These are phyloP conservation scores for Deroplatys truncata DNA, from an alignment of 2,888 invertebrate genomes.

Conservation along the genomic window DNA sequence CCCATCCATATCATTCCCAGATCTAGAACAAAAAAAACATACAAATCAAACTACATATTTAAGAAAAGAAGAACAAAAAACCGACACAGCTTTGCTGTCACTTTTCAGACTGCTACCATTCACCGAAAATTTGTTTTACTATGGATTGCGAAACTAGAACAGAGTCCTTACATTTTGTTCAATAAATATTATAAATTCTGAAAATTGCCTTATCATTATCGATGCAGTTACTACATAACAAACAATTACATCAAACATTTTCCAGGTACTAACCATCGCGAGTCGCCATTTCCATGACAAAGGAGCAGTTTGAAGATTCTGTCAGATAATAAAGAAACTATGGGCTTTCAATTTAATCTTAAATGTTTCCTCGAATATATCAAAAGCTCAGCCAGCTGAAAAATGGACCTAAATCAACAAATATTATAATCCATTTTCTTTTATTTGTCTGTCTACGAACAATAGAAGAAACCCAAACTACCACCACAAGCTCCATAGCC, in stretches of 20 bases:
- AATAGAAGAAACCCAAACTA: constrained; percentile 4
- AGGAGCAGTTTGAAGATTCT: background rate
- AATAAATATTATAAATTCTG: no score
- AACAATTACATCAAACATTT: no score
- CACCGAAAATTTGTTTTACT: no score
- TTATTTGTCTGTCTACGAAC: background rate
- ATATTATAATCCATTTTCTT: background rate
- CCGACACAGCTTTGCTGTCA: background rate
- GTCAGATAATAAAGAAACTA: background rate
- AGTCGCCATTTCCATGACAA: constrained; percentile 27
- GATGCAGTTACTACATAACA: no score
- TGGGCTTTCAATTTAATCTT: background rate
- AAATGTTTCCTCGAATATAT: background rate
- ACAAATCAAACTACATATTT: background rate
- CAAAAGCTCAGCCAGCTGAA: background rate
- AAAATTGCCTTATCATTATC: no score
- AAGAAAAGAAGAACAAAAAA: background rate
- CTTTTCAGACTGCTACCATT: no score
- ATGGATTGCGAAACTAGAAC: no score
- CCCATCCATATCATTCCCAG: constrained; percentile 66
- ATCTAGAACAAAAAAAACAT: background rate
- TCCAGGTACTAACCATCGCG: constrained; percentile 4
- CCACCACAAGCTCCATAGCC: constrained; percentile 12
- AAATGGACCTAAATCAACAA: background rate
- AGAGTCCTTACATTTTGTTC: no score